These are phyloP conservation scores for Hypomecis atomaria DNA, from an alignment of 2,888 invertebrate genomes.

Conservation along the genomic window DNA sequence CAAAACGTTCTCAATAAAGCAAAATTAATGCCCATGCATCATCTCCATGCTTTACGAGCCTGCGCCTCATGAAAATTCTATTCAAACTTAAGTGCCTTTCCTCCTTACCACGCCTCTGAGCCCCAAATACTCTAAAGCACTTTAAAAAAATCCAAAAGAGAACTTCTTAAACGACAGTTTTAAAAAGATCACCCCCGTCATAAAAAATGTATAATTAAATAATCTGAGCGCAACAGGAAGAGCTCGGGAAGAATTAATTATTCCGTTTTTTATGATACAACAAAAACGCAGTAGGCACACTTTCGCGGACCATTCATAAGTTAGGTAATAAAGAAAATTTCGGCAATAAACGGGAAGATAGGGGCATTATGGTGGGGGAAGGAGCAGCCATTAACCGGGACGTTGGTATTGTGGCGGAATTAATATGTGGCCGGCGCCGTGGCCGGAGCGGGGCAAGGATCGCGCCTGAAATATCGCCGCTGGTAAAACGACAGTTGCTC, in stretches of 20 bases:
- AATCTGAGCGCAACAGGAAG: conserved; percentile 47
- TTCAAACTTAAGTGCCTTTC: conserved; percentile 35
- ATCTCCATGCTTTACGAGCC: conserved; percentile 34
- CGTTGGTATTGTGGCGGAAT: conserved; percentile 60
- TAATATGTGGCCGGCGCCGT: conserved; percentile 54
- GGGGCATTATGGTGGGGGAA: conserved; percentile 49
- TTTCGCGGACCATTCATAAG: conserved; percentile 56
- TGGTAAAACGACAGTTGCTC: background rate
- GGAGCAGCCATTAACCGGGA: conserved; percentile 55
- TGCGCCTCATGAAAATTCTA: conserved; percentile 35
- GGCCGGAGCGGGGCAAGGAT: conserved; percentile 22
- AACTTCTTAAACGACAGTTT: conserved; percentile 46
- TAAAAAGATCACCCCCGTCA: conserved; percentile 43
- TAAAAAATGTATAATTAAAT: conserved; percentile 50
- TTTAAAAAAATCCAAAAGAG: conserved; percentile 35
- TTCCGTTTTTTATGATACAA: conserved; percentile 50
- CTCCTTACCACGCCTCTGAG: conserved; percentile 29
- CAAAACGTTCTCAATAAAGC: conserved; percentile 23
- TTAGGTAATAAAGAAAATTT: conserved; percentile 67
- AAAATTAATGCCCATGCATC: conserved; percentile 25
- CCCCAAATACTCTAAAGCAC: conserved; percentile 35
- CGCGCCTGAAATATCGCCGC: conserved; percentile 35
- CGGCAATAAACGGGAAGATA: conserved; percentile 60
- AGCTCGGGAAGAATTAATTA: conserved; percentile 56
- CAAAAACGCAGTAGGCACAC: conserved; percentile 40